Percentiles rank a stretch among this genome's conserved stretches.
Evolutionary conservation across 2,797 vertebrate genomes (phyloP).

Genomic region (Sparidentex hasta): DNA sequence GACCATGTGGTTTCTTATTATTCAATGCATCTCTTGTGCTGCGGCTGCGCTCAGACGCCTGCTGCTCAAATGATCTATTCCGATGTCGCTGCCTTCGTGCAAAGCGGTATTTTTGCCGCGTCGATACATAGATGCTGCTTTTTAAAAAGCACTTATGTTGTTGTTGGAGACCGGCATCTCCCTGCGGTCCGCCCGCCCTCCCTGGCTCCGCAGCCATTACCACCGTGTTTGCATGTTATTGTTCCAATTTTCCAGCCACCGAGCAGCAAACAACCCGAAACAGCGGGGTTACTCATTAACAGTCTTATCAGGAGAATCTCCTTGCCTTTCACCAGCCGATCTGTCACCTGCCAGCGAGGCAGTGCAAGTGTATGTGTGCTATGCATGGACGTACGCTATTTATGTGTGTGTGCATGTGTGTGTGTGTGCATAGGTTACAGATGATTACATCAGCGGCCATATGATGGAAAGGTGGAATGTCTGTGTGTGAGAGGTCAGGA

Average conservation of each 20-base stretch:
- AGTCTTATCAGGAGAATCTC: conserved; percentile 75
- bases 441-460: conserved; percentile 31
- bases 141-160: not conserved
- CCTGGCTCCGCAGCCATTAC: conserved; percentile 67
- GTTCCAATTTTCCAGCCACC: conserved; percentile 81
- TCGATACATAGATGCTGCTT: not conserved
- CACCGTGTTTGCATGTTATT: conserved; percentile 79
- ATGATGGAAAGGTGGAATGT: conserved; percentile 17
- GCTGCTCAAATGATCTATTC: accelerated
- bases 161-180: conserved; percentile 14
- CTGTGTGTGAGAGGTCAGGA: not conserved
- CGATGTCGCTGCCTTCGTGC: too few relatives aligned
- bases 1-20: not conserved
- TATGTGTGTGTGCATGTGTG: conserved; percentile 17
- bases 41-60: not conserved
- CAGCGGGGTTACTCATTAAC: conserved; percentile 83
- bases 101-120: not conserved
- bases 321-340: conserved; percentile 48
- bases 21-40: not conserved
- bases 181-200: conserved; percentile 13
- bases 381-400: not conserved
- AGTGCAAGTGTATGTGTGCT: not conserved
- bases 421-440: conserved; percentile 4
- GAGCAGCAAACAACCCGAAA: conserved; percentile 81
- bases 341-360: conserved; percentile 60